A percentile compares a stretch with the other conserved stretches of the same genome.
These are phyloP conservation scores for Caenorhabditis sp. DNA, from an alignment of 2,888 invertebrate genomes.

Conservation along the genomic window DNA sequence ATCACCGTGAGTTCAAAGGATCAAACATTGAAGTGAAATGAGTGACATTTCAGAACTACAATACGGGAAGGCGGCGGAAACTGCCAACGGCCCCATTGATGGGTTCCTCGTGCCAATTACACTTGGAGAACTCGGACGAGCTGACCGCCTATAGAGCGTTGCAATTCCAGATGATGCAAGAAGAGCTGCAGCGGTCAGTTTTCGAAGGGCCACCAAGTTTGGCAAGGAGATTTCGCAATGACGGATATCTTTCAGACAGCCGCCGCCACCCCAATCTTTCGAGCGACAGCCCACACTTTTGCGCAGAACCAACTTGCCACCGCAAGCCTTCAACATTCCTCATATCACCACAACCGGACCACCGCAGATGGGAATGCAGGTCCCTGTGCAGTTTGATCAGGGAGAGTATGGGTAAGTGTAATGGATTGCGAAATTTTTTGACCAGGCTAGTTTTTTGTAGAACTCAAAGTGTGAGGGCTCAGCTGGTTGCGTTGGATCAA, in stretches of 20 bases:
- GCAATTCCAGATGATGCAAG: slow-evolving; percentile 54
- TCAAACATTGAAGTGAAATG: not conserved
- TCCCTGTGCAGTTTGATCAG: slow-evolving; percentile 43
- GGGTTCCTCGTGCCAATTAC: slow-evolving; percentile 54
- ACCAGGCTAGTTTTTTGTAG: too few relatives aligned
- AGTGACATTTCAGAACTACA: slow-evolving; percentile 23
- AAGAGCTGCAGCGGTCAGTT: slow-evolving; percentile 45
- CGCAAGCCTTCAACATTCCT: slow-evolving; percentile 34
- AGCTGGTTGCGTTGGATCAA: slow-evolving; percentile 67
- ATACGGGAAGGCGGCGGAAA: slow-evolving; percentile 53
- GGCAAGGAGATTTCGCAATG: slow-evolving; percentile 22
- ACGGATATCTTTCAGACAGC: slow-evolving; percentile 46
- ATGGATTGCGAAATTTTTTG: too few relatives aligned
- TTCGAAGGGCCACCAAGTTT: too few relatives aligned
- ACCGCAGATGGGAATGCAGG: slow-evolving; percentile 21
- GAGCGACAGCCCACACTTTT: slow-evolving; percentile 48
- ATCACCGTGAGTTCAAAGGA: slow-evolving; percentile 46
- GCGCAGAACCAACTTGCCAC: slow-evolving; percentile 34
- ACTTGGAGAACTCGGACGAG: slow-evolving; percentile 41
- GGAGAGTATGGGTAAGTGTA: slow-evolving; percentile 50
- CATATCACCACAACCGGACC: slow-evolving; percentile 47
- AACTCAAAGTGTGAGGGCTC: slow-evolving; percentile 64
- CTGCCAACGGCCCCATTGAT: slow-evolving; percentile 62
- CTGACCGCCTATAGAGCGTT: slow-evolving; percentile 46
- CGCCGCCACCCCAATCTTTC: slow-evolving; percentile 36